Evolutionary conservation across 2,113 vertebrate genomes (phyloP).

Genomic region (Anguilla rostrata): DNA sequence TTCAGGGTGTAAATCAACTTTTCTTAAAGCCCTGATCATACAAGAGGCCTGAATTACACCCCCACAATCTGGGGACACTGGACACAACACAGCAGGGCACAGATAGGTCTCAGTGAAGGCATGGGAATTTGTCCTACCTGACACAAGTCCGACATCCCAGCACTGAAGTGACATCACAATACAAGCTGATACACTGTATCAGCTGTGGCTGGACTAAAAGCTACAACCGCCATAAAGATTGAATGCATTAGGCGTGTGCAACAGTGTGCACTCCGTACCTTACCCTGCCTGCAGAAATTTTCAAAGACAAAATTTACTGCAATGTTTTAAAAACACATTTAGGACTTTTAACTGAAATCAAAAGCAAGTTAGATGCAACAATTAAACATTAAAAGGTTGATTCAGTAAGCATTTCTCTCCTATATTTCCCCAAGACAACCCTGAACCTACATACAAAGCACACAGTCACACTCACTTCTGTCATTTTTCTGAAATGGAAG

Average conservation of each 20-base stretch:
- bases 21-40: not conserved
- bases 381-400: not conserved
- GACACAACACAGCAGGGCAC: conserved; percentile 17
- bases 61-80: not conserved
- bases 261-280: not conserved
- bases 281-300: conserved; percentile 12
- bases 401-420: conserved; percentile 2
- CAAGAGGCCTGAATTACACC: not conserved
- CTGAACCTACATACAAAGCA: conserved; percentile 18
- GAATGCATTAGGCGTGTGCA: not conserved
- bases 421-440: conserved; percentile 24
- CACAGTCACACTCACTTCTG: conserved; percentile 17
- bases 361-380: conserved; percentile 32
- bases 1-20: conserved; percentile 7
- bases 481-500: conserved; percentile 29
- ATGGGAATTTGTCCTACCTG: conserved; percentile 52
- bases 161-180: conserved; percentile 11
- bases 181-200: conserved; percentile 21
- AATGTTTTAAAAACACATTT: conserved; percentile 8
- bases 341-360: conserved; percentile 29
- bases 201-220: conserved; percentile 7
- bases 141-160: conserved; percentile 48
- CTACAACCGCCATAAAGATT: conserved; percentile 11
- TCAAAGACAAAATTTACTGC: not conserved
- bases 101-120: conserved; percentile 35